A percentile compares a stretch with the other conserved stretches of the same genome.
Evolutionary conservation across 2,888 invertebrate genomes (phyloP).

Genomic region (Lysandra bellargus): DNA sequence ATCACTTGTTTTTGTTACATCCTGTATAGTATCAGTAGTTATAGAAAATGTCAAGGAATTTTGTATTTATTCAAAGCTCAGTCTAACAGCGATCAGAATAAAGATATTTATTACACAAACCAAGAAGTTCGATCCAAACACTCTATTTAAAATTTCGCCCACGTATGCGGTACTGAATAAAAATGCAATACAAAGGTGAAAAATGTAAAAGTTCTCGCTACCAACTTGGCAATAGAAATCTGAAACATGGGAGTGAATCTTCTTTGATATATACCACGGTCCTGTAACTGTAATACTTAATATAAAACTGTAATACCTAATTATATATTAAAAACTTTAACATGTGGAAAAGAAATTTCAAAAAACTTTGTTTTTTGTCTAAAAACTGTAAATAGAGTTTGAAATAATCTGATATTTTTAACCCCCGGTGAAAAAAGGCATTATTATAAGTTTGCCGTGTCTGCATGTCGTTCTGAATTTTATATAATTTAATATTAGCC

Average conservation of each 20-base stretch:
- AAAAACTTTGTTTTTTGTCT: no score
- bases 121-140: background rate
- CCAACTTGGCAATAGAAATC: conserved; percentile 1
- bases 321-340: no score
- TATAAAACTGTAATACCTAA: no score
- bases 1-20: no score
- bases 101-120: conserved; percentile 5
- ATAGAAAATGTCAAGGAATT: background rate
- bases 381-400: no score
- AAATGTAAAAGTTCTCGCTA: conserved; percentile 2
- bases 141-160: background rate
- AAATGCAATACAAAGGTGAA: conserved; percentile 19
- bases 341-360: no score
- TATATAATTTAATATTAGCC: background rate
- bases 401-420: no score
- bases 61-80: background rate
- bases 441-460: no score
- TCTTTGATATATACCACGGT: background rate
- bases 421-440: no score
- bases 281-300: no score
- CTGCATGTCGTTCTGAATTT: no score
- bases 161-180: conserved; percentile 10
- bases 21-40: background rate
- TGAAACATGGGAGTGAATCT: background rate
- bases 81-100: background rate